A percentile compares a stretch with the other conserved stretches of the same genome.
Evolutionary conservation across 2,888 invertebrate genomes (phyloP).

Genomic region (Cactoblastis cactorum): DNA sequence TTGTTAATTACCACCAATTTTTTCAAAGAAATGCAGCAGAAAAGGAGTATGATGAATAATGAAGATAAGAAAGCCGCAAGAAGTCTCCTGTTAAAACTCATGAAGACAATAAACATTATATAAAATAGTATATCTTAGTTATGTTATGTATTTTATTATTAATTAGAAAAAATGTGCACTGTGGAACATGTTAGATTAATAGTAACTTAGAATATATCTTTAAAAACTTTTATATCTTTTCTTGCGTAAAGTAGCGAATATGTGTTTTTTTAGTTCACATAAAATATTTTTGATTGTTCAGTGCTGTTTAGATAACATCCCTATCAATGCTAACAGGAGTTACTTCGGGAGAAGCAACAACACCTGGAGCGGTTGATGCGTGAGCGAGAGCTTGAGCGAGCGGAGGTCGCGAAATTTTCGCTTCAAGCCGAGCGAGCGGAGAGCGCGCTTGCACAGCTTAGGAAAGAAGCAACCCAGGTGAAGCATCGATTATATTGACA

Average conservation of each 20-base stretch:
- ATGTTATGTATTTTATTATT: neutral
- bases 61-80: no score
- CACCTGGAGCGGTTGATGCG: conserved; percentile 95
- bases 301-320: no score
- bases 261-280: no score
- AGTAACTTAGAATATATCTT: no score
- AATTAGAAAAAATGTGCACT: neutral
- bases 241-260: neutral
- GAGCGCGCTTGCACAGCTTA: conserved; percentile 77
- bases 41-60: no score
- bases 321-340: no score
- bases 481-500: conserved; percentile 21
- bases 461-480: conserved; percentile 84
- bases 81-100: neutral
- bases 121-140: neutral
- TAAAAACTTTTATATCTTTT: no score
- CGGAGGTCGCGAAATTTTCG: conserved; percentile 91
- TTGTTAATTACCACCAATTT: no score
- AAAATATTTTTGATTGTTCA: no score
- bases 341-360: conserved; percentile 94
- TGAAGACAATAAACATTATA: neutral
- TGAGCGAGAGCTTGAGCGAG: conserved; percentile 93
- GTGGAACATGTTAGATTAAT: neutral
- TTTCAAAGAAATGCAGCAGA: no score
- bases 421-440: conserved; percentile 89